Conservation (phyloP, 2,797 vertebrate species). For the Hypotaenidia okinawae region DNA sequence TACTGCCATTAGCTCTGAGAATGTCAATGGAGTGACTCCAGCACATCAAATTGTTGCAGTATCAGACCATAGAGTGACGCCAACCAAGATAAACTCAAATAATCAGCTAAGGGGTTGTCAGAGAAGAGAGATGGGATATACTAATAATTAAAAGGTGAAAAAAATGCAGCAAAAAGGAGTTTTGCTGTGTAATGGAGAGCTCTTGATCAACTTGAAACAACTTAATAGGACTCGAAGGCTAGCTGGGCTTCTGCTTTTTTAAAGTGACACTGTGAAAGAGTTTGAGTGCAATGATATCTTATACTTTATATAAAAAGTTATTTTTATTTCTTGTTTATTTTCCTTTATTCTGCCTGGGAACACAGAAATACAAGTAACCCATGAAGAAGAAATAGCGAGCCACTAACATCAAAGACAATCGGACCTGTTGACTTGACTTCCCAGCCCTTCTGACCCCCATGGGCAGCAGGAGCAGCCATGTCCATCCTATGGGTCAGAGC, state of each 20-base stretch:
- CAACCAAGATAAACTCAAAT: neutral
- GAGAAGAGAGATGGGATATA: neutral
- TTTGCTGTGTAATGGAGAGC: neutral
- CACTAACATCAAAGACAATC: neutral
- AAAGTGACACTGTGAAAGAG: neutral
- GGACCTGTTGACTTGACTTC: neutral
- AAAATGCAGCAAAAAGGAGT: neutral
- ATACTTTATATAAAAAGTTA: neutral
- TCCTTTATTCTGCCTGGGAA: neutral
- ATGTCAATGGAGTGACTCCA: neutral
- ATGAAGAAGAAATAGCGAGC: neutral
- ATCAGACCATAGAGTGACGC: neutral
- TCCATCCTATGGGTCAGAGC: fast-evolving
- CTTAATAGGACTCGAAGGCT: neutral
- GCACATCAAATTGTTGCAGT: neutral
- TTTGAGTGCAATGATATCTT: neutral
- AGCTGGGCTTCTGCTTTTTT: neutral
- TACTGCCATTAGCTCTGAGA: neutral
- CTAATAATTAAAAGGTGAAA: neutral
- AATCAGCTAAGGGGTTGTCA: neutral
- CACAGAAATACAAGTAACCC: neutral
- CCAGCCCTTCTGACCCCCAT: fast-evolving
- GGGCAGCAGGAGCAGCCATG: neutral
- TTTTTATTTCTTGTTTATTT: neutral
- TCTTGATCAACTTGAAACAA: neutral